Evolutionary conservation across 1,140 invertebrate species (phyloP).

Genomic region (Zelostemma sp.): DNA sequence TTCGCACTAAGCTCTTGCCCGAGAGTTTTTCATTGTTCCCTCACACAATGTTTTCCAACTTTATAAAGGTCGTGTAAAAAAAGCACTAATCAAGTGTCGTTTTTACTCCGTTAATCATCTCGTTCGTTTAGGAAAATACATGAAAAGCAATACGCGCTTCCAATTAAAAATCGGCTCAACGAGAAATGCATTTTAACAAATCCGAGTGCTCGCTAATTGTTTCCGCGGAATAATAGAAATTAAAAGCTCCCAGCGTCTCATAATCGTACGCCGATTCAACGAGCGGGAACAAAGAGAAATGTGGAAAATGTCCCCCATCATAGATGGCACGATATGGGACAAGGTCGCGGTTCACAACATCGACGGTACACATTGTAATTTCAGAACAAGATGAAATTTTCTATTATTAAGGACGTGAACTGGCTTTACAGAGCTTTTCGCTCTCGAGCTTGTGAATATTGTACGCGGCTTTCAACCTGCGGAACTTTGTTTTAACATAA

Average conservation of each 20-base stretch:
- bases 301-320: slow-evolving; percentile 24
- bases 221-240: slow-evolving; percentile 13
- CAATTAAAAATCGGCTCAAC: too few relatives aligned
- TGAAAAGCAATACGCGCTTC: too few relatives aligned
- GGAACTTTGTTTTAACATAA: not conserved
- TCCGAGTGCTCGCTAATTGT: not conserved
- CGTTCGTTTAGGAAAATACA: too few relatives aligned
- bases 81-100: too few relatives aligned
- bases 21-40: too few relatives aligned
- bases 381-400: slow-evolving; percentile 23
- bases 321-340: slow-evolving; percentile 21
- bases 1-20: too few relatives aligned
- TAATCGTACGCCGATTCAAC: not conserved
- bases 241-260: not conserved
- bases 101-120: too few relatives aligned
- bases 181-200: not conserved
- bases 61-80: too few relatives aligned
- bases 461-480: not conserved
- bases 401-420: not conserved
- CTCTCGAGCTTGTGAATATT: not conserved
- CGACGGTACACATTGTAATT: slow-evolving; percentile 17
- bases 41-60: too few relatives aligned
- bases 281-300: slow-evolving; percentile 19
- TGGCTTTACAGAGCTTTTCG: not conserved
- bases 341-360: slow-evolving; percentile 15